Percentiles rank a stretch among this genome's conserved stretches.
phyloP scores from a whole-genome alignment of 2,888 invertebrate species.

The Ceraclea dissimilis region DNA sequence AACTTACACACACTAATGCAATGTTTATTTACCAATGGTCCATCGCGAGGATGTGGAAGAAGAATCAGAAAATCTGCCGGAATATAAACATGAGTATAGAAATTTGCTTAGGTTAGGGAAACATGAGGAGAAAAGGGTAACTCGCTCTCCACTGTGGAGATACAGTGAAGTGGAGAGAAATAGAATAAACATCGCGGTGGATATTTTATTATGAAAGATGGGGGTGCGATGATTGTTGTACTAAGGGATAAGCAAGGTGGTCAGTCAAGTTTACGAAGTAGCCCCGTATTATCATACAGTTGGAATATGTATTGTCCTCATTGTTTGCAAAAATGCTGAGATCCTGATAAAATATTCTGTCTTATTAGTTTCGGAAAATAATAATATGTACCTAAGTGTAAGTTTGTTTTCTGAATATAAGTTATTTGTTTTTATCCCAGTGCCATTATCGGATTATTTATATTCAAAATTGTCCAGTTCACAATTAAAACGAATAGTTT shows the following conservation, averaged over 20 bases:
- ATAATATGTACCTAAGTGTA: too few relatives aligned
- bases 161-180: slow-evolving; percentile 31
- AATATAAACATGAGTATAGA: slow-evolving; percentile 32
- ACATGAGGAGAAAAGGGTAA: slow-evolving; percentile 30
- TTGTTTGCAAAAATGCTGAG: too few relatives aligned
- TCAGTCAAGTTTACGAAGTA: slow-evolving; percentile 9
- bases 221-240: slow-evolving; percentile 10
- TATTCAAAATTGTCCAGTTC: not conserved
- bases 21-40: slow-evolving; percentile 1
- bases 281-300: too few relatives aligned
- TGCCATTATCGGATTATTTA: not conserved
- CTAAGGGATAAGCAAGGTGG: slow-evolving; percentile 22
- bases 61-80: slow-evolving; percentile 26
- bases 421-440: not conserved
- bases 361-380: too few relatives aligned
- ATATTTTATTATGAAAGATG: slow-evolving; percentile 26
- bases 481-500: slow-evolving; percentile 21
- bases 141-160: slow-evolving; percentile 2
- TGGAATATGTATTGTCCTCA: too few relatives aligned
- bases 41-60: slow-evolving; percentile 26
- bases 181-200: slow-evolving; percentile 31
- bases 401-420: too few relatives aligned
- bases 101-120: slow-evolving; percentile 53
- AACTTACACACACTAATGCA: not conserved
- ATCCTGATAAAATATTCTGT: too few relatives aligned